These are phyloP conservation scores for Lampris incognitus DNA, from an alignment of 2,113 vertebrate genomes.

Conservation along the genomic window DNA sequence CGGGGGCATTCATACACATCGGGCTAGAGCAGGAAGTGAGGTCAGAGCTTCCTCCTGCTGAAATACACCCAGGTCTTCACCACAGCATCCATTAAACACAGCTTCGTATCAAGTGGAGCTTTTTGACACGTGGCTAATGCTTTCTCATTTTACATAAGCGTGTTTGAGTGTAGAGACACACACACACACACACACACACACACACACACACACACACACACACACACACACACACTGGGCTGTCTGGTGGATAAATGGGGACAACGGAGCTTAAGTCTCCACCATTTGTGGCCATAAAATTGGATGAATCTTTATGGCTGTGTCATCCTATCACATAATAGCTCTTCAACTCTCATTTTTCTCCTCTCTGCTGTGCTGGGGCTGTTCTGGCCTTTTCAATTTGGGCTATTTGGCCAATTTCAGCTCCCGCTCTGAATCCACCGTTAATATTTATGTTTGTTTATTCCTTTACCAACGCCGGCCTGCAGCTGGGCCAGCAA, in stretches of 20 bases:
- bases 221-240: conserved; percentile 19
- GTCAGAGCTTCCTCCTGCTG: too few relatives aligned
- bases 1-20: too few relatives aligned
- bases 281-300: conserved; percentile 52
- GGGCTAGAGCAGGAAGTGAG: too few relatives aligned
- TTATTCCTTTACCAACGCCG: conserved; percentile 1
- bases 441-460: neutral
- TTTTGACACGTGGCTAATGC: too few relatives aligned
- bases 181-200: too few relatives aligned
- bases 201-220: too few relatives aligned
- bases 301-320: conserved; percentile 56
- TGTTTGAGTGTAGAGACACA: too few relatives aligned
- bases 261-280: conserved; percentile 39
- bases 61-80: too few relatives aligned
- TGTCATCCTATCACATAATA: conserved; percentile 55
- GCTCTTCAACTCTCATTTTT: conserved; percentile 42
- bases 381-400: conserved; percentile 42
- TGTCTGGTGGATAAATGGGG: conserved; percentile 38
- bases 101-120: too few relatives aligned
- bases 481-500: too few relatives aligned
- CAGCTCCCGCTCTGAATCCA: neutral
- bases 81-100: too few relatives aligned
- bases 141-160: too few relatives aligned
- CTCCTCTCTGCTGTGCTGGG: conserved; percentile 17
- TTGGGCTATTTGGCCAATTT: conserved; percentile 18